Evolutionary conservation across 2,113 vertebrate species (phyloP).

Genomic region (Dendrocopos noguchii): DNA sequence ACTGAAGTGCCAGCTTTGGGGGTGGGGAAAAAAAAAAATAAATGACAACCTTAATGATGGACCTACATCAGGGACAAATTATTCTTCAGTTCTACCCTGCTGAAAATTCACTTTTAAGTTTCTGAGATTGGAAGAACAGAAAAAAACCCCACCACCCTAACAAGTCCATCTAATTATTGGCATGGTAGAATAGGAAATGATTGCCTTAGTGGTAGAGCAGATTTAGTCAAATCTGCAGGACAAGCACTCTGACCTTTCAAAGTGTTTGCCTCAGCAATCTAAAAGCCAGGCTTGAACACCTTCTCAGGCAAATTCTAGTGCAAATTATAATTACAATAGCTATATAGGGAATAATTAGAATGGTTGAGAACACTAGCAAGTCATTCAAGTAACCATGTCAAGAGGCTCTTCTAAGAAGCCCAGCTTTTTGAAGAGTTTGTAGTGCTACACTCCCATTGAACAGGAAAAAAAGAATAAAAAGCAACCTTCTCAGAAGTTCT

Average conservation of each 20-base stretch:
- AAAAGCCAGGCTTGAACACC: neutral
- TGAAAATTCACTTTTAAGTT: constrained; percentile 65
- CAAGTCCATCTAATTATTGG: constrained; percentile 13
- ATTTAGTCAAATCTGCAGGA: neutral
- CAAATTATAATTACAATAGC: neutral
- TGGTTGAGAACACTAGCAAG: neutral
- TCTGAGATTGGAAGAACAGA: neutral
- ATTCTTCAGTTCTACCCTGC: neutral
- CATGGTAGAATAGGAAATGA: neutral
- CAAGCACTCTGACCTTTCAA: neutral
- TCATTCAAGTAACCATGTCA: neutral
- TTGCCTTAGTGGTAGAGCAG: neutral
- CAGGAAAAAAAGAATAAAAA: neutral
- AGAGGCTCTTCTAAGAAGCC: neutral
- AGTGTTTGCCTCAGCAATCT: neutral
- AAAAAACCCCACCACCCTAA: neutral
- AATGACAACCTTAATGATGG: neutral
- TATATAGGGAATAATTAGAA: neutral
- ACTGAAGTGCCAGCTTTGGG: neutral
- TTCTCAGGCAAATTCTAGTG: neutral
- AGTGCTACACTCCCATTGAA: neutral
- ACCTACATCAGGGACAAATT: neutral
- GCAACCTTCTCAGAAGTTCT: neutral
- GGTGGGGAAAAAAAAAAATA: neutral
- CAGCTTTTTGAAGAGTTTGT: neutral